Evolutionary conservation across 2,113 vertebrate genomes (phyloP), one percentile per base, ranked within the genome.

Genomic region (Forbesichthys agassizii): DNA sequence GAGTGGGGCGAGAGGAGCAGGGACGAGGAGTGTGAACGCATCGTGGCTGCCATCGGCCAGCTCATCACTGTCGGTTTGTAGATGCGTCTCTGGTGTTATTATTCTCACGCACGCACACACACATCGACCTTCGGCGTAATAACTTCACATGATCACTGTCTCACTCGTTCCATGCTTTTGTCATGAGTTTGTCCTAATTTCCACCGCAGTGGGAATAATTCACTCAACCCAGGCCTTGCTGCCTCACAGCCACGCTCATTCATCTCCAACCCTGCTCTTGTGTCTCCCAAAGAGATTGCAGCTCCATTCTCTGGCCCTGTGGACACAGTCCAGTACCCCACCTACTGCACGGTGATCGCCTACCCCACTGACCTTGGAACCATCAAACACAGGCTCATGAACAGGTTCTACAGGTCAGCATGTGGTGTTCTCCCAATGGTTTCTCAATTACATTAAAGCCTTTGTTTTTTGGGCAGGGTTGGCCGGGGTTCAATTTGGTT

Each of bases 331-430:
- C 95, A 95, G 0, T 99, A 99, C 79, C 97, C 98, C 16, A 94
- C 93, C 49, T 99, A 99, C 89, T 95, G 96, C 84, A 95, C 94
- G 0, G 94, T 97, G 48, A 88, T 99, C 10, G 95, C 98, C 7
- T 99, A 98, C 76, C 96, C 97, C 48, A 99, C 96, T 0, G 97
- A 99, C 81, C 92, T 99, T 61, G 94, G 91, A 82, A 98, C 98
- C 59, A 97, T 99, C 86, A 92, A 93, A 63, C 93, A 94, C 80
- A 91, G 98, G 14, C 94, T 99, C 14, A 74, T 88, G 5, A 94
- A 97, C 90, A 88, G 93, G 11, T 99, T 98, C 89, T 99, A 99
- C 93, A 96, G 98, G 98, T 98, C 59, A 81, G 92, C 84, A 14
- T 10, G 51, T 9, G 27, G 18, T 16, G 4, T 13, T 48, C 11